Evolutionary conservation across 2,888 invertebrate genomes (phyloP).

Genomic region (Cerastis leucographa): DNA sequence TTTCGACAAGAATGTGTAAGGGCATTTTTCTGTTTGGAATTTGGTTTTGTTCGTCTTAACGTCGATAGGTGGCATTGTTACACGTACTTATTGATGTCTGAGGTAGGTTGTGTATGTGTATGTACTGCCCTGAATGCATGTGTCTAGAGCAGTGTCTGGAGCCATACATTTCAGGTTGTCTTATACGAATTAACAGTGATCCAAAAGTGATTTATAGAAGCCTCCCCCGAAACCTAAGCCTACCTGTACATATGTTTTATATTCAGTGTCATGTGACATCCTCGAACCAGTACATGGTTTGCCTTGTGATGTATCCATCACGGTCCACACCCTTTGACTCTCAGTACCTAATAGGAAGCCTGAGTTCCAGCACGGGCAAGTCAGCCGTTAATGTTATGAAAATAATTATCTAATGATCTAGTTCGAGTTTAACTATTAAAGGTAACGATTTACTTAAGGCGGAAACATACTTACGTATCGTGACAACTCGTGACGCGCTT

Average conservation of each 20-base stretch:
- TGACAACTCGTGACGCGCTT: no score
- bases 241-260: background rate
- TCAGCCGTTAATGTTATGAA: background rate
- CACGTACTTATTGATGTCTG: background rate
- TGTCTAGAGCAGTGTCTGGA: background rate
- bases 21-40: background rate
- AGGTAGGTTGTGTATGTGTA: background rate
- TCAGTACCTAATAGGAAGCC: background rate
- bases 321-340: background rate
- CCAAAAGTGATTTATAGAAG: background rate
- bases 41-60: background rate
- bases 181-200: background rate
- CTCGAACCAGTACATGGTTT: background rate
- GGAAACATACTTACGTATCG: no score
- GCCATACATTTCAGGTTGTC: background rate
- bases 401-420: background rate
- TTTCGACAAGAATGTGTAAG: background rate
- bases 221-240: background rate
- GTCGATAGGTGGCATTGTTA: conserved; percentile 15
- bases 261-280: background rate
- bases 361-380: background rate
- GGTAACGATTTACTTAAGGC: background rate
- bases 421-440: background rate
- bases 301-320: background rate
- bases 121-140: background rate